phyloP scores from a whole-genome alignment of 37 sponge, comb jelly and placozoan species.

The Chondrosia reniformis region DNA sequence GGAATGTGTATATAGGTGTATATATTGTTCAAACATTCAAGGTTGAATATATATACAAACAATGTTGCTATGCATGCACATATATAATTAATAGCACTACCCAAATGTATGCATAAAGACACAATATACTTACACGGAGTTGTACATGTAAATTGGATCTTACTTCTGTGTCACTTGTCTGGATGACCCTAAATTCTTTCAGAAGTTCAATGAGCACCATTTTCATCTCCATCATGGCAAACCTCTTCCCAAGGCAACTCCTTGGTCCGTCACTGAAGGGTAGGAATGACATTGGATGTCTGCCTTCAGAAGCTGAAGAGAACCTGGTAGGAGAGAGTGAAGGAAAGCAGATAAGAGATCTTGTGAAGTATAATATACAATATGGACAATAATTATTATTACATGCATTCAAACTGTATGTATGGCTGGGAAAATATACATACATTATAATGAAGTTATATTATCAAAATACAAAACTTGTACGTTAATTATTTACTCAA shows the following conservation, averaged over 20 bases:
- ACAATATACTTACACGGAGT: too few relatives aligned
- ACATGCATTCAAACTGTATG: too few relatives aligned
- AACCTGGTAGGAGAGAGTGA: too few relatives aligned
- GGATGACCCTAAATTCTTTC: neutral
- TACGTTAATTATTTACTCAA: too few relatives aligned
- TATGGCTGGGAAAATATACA: too few relatives aligned
- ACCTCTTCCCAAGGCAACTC: conserved; percentile 12
- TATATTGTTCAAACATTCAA: neutral
- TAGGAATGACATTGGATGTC: neutral
- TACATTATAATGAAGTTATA: too few relatives aligned
- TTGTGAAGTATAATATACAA: too few relatives aligned
- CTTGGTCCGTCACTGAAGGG: conserved; percentile 20
- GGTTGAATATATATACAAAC: neutral
- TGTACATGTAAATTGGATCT: too few relatives aligned
- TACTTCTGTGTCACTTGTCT: neutral
- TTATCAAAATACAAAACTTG: too few relatives aligned
- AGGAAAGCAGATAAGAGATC: too few relatives aligned
- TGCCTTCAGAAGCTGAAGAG: neutral
- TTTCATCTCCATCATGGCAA: conserved; percentile 19
- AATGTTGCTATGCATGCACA: neutral
- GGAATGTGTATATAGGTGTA: neutral
- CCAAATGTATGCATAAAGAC: neutral
- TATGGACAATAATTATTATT: too few relatives aligned
- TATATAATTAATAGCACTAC: neutral
- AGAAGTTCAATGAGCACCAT: neutral